Conservation (phyloP, 2,797 vertebrate genomes). For the Eospalax fontanierii region DNA sequence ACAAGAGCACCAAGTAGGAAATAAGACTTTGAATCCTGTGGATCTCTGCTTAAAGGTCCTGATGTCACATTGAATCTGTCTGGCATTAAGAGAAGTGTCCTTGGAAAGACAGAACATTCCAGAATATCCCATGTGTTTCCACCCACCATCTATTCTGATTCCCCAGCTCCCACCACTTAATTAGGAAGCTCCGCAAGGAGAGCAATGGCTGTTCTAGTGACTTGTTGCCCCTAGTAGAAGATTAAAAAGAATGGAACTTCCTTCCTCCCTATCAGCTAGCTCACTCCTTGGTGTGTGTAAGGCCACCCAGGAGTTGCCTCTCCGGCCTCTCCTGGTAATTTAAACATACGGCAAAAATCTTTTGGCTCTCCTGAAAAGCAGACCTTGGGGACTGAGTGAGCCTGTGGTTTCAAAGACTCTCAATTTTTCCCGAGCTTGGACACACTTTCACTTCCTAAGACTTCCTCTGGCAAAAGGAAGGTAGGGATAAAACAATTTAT, state of each 20-base stretch:
- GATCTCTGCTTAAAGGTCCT: background rate
- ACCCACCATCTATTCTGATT: background rate
- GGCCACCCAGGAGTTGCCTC: background rate
- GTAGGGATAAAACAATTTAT: background rate
- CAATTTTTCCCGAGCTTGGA: background rate
- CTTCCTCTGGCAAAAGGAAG: conserved; percentile 33
- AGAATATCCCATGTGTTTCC: background rate
- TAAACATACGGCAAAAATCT: background rate
- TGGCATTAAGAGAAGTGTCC: background rate
- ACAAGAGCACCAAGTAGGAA: background rate
- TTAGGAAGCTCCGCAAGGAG: background rate
- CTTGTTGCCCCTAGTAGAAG: background rate
- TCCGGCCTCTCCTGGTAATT: background rate
- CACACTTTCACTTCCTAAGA: background rate
- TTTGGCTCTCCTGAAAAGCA: background rate
- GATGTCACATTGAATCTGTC: background rate
- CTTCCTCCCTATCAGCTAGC: background rate
- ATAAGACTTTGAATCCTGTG: background rate
- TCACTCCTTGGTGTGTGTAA: background rate
- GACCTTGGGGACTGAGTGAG: background rate
- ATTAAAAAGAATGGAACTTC: background rate
- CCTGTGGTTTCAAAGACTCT: conserved; percentile 31
- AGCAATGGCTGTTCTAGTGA: background rate
- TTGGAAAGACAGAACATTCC: background rate
- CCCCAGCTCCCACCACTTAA: background rate